Percentiles rank a stretch among this genome's conserved stretches.
Conservation (phyloP, 2,888 invertebrate species). For the Phaedon cochleariae region DNA sequence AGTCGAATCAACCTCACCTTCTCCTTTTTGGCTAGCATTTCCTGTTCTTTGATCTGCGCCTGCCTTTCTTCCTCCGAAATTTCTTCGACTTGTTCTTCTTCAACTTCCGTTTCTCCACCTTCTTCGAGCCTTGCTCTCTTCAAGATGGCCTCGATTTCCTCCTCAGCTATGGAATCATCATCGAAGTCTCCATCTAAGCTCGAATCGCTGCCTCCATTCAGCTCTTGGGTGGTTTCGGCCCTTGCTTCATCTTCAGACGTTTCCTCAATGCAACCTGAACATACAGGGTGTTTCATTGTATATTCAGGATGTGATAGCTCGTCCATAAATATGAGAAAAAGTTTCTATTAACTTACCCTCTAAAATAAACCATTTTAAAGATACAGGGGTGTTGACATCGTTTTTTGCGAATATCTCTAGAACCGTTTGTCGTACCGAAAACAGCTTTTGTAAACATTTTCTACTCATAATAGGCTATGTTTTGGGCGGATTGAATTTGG, state of each 20-base stretch:
- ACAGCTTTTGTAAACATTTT: no score
- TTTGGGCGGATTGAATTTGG: no score
- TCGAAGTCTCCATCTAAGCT: constrained; percentile 40
- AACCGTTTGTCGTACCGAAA: no score
- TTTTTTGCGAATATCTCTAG: no score
- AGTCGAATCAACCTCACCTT: constrained; percentile 58
- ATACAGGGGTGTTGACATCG: no score
- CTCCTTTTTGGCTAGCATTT: constrained; percentile 53
- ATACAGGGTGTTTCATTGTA: no score
- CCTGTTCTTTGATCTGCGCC: constrained; percentile 49
- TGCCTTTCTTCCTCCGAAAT: constrained; percentile 40
- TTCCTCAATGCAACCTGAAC: background rate
- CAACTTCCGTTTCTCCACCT: constrained; percentile 49
- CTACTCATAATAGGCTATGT: no score
- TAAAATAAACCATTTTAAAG: no score
- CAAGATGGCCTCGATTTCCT: constrained; percentile 42
- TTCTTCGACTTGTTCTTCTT: background rate
- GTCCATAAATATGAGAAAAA: no score
- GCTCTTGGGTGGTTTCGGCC: constrained; percentile 40
- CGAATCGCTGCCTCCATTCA: constrained; percentile 35
- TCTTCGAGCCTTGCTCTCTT: constrained; percentile 45
- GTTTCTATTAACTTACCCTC: no score
- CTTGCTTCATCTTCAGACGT: constrained; percentile 42
- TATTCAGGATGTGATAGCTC: no score
- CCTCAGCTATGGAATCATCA: constrained; percentile 42